Evolutionary conservation across 2,797 vertebrate species (phyloP).

Genomic region (Steatocranus sp.): DNA sequence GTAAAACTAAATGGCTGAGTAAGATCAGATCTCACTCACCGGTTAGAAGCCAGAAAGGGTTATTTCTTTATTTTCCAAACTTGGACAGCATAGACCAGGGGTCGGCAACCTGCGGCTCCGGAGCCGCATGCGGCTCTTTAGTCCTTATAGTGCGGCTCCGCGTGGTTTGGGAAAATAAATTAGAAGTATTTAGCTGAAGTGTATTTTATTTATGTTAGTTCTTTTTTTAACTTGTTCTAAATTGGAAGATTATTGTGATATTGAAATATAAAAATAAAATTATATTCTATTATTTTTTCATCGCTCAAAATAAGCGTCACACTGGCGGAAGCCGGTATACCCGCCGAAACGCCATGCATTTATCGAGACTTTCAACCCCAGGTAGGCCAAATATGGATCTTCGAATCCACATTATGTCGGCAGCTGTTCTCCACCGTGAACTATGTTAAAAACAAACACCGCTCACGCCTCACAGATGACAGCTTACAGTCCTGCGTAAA

Average conservation of each 20-base stretch:
- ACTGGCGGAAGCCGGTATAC: fast-evolving
- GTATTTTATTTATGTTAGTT: neutral
- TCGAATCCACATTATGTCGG: too few relatives aligned
- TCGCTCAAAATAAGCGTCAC: fast-evolving
- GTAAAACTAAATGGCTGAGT: neutral
- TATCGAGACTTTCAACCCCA: fast-evolving
- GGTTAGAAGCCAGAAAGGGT: neutral
- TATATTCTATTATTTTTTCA: neutral
- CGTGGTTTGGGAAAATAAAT: neutral
- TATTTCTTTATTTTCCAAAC: neutral
- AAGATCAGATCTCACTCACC: neutral
- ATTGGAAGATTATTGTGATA: neutral
- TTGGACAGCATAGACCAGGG: neutral
- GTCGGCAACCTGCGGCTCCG: neutral
- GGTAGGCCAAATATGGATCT: fast-evolving
- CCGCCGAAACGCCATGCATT: too few relatives aligned
- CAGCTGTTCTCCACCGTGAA: fast-evolving
- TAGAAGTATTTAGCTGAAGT: neutral
- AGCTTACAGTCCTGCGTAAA: too few relatives aligned
- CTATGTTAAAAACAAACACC: too few relatives aligned
- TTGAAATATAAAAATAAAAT: neutral
- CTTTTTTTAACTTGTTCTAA: neutral
- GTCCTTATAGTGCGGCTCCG: neutral
- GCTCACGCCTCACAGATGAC: too few relatives aligned
- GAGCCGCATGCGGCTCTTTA: neutral